Evolutionary conservation across 1,140 invertebrate species (phyloP).

Genomic region (Zeugodacus cucurbitae): DNA sequence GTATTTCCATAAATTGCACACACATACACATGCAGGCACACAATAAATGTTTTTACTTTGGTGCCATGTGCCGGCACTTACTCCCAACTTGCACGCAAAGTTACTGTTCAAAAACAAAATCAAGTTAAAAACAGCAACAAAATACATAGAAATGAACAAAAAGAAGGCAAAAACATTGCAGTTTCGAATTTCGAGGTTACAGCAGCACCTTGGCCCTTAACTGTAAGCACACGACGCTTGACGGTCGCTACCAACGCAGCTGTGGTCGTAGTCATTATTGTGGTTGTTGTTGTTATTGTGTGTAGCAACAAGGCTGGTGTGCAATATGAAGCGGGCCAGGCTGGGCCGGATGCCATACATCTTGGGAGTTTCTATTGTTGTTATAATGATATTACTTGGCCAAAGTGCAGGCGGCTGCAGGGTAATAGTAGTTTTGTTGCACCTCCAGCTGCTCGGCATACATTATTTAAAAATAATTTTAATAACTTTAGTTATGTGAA

Average conservation of each 20-base stretch:
- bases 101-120: background rate
- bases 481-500: background rate
- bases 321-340: background rate
- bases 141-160: background rate
- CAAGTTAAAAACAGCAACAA: background rate
- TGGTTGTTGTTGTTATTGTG: background rate
- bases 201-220: slow-evolving; percentile 2
- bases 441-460: background rate
- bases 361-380: slow-evolving; percentile 23
- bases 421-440: too few species aligned
- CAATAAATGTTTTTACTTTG: background rate
- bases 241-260: background rate
- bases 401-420: background rate
- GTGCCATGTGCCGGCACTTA: background rate
- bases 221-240: background rate
- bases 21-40: background rate
- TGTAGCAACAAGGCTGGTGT: background rate
- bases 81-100: slow-evolving; percentile 16
- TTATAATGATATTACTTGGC: background rate
- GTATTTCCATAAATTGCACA: slow-evolving; percentile 3
- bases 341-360: background rate
- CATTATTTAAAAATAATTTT: background rate
- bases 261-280: background rate
- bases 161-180: background rate
- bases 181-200: slow-evolving; percentile 23